Conservation (phyloP, 2,888 invertebrate species). For the Pomacea canaliculata region DNA sequence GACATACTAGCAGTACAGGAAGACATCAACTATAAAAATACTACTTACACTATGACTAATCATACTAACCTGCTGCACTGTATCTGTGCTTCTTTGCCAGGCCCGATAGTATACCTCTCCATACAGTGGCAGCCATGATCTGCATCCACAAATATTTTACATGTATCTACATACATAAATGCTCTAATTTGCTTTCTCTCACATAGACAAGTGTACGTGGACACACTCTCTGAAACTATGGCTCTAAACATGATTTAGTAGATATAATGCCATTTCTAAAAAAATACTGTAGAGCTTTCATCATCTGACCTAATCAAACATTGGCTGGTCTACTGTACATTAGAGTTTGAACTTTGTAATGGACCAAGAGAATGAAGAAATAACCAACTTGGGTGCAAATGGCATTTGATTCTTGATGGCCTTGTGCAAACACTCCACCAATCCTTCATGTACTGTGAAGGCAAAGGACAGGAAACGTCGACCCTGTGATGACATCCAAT, state of each 20-base stretch:
- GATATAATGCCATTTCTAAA: no score
- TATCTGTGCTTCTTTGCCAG: constrained; percentile 53
- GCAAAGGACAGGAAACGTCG: constrained; percentile 56
- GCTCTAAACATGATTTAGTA: no score
- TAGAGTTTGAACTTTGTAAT: not conserved
- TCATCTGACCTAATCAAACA: no score
- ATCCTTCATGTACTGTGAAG: constrained; percentile 48
- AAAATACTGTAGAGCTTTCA: no score
- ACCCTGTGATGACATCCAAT: constrained; percentile 44
- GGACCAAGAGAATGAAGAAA: not conserved
- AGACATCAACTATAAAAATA: no score
- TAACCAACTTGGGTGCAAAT: constrained; percentile 48
- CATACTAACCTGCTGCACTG: constrained; percentile 38
- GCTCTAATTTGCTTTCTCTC: no score
- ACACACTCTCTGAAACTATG: no score
- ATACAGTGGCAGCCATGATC: constrained; percentile 40
- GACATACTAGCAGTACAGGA: no score
- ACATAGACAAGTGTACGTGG: no score
- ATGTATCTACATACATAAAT: no score
- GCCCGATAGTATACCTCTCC: constrained; percentile 64
- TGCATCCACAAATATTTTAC: not conserved
- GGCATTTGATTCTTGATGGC: constrained; percentile 56
- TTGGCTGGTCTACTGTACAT: no score
- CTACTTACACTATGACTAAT: no score
- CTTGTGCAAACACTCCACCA: constrained; percentile 49